Percentiles rank a stretch among this genome's conserved stretches.
Evolutionary conservation across 1,140 invertebrate species (phyloP).

Genomic region (Campoletis sonorensis): DNA sequence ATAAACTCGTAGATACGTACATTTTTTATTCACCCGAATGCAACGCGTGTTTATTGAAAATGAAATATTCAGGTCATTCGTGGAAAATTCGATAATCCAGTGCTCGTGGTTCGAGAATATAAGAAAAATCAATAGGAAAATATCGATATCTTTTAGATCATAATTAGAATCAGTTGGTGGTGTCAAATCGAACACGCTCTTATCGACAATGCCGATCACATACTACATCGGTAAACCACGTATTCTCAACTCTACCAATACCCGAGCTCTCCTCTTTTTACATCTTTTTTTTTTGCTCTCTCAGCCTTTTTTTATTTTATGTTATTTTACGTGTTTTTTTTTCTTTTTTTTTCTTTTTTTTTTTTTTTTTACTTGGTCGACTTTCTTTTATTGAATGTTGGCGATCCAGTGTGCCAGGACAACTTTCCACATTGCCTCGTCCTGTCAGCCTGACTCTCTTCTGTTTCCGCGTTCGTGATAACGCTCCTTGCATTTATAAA

Average conservation of each 20-base stretch:
- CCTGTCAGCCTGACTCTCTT: neutral
- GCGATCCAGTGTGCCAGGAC: conserved; percentile 2
- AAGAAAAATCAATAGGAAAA: neutral
- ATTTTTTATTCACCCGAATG: neutral
- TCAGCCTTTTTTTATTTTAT: neutral
- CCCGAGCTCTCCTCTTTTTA: neutral
- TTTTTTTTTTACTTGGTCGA: conserved; percentile 35
- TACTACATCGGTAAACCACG: neutral
- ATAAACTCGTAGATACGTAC: neutral
- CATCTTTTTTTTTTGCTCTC: neutral
- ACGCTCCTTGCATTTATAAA: neutral
- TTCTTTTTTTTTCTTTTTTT: conserved; percentile 17
- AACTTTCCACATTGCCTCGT: neutral
- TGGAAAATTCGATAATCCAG: neutral
- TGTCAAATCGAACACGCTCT: neutral
- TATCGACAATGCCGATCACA: neutral
- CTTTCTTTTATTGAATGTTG: neutral
- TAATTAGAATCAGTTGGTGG: neutral
- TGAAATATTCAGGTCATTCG: neutral
- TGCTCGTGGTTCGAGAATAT: neutral
- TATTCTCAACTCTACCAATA: neutral
- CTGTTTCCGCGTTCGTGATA: neutral
- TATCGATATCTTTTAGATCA: neutral
- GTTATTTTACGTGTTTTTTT: neutral
- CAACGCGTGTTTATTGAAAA: neutral